A percentile compares a stretch with the other conserved stretches of the same genome.
Conservation (phyloP, 1,140 invertebrate genomes). For the Dendrolimus kikuchii region DNA sequence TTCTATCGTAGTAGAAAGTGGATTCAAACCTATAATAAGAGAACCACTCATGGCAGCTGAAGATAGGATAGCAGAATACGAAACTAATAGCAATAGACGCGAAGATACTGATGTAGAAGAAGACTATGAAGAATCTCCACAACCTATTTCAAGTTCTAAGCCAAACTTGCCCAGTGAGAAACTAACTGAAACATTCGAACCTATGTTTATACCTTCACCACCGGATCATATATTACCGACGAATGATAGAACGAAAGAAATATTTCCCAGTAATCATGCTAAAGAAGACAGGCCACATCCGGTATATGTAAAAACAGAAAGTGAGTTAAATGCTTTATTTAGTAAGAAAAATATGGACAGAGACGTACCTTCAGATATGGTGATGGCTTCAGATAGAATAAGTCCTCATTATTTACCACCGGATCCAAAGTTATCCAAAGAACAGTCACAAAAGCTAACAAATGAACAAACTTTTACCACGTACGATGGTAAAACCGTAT, state of each 20-base stretch:
- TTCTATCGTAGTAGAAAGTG: constrained; percentile 85
- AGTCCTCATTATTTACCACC: constrained; percentile 81
- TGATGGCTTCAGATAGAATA: constrained; percentile 79
- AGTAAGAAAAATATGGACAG: constrained; percentile 55
- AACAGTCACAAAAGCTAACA: constrained; percentile 58
- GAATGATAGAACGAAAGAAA: constrained; percentile 61
- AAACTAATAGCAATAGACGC: constrained; percentile 62
- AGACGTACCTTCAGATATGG: constrained; percentile 66
- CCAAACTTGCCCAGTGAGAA: constrained; percentile 48
- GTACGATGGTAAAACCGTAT: constrained; percentile 81
- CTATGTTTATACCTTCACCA: constrained; percentile 83
- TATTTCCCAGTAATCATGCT: constrained; percentile 56
- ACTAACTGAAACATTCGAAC: constrained; percentile 77
- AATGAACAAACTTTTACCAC: constrained; percentile 75
- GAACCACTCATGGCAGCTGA: constrained; percentile 70
- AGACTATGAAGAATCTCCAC: constrained; percentile 64
- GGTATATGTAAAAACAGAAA: constrained; percentile 57
- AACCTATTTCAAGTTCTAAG: constrained; percentile 60
- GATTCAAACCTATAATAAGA: constrained; percentile 86
- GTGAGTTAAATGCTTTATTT: constrained; percentile 45
- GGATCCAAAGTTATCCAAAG: constrained; percentile 57
- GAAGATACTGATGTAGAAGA: constrained; percentile 71
- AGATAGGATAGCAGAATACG: constrained; percentile 68
- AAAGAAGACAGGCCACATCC: constrained; percentile 65
- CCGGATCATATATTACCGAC: constrained; percentile 66